Evolutionary conservation across 2,888 invertebrate genomes (phyloP), one percentile per base, ranked within the genome.

Genomic region (Ichneumoninae sp.): DNA sequence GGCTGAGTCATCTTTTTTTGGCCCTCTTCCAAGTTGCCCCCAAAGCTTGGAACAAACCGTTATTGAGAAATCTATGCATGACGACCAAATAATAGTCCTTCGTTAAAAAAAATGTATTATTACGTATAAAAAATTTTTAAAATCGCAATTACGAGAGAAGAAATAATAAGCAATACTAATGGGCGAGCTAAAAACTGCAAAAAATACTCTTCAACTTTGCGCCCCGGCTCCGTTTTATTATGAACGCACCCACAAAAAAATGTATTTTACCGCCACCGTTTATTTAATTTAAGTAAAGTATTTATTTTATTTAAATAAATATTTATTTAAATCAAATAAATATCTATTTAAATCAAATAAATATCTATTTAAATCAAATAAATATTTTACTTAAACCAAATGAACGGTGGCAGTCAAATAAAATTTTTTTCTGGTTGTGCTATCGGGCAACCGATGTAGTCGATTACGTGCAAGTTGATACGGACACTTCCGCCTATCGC

Each of bases 401-500:
- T 26, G 3, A 26, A 26, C 26, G 26, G 26, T 26, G 26, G 26
- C 26, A 0, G 26, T 3, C 3, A 26, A 26, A 26, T 26, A 26
- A 26, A 26, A 3, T 26, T 26, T 26, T 3, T 26, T 26, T 26
- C 3, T 26, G 26, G 3, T 26, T 26, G 26, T 26, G 54, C 36
- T 33, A 33, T 57, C 44, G 16, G 62, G 65, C 57, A 65, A 44
- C 44, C 65, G 26, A 62, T 62, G 71, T 66, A 33, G 26, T 82
- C 77, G 71, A 82, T 82, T 71, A 68, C 60, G 57, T 36, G 66
- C 77, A 66, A 19, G 71, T 65, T 60, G 57, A 60, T 77, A 71
- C 57, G 81, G 72, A 82, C 77, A 82, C 82, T 82, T 82, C 82
- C 82, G 82, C 66, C 60, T 60, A 36, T 76, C 57, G 26, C 54